Conservation (phyloP, 2,797 vertebrate species). For the Thaleichthys pacificus region DNA sequence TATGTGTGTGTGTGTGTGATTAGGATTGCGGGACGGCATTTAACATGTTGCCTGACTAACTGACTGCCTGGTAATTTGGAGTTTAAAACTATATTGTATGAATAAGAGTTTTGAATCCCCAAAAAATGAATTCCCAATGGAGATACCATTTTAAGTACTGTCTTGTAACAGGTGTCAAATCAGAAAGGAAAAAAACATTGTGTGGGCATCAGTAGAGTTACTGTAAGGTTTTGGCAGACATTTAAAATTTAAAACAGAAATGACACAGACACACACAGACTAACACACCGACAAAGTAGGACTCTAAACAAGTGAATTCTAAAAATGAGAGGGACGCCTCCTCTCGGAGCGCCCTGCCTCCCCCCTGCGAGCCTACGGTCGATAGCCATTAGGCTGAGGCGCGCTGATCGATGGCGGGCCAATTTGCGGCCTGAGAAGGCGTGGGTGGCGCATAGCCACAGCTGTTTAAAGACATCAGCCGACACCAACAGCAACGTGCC, state of each 20-base stretch:
- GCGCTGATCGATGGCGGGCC: conserved; percentile 1
- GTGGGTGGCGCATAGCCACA: background rate
- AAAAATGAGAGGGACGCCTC: background rate
- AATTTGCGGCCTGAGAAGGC: conserved; percentile 5
- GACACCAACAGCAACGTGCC: conserved; percentile 1
- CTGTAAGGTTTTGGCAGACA: no score
- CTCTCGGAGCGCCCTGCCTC: background rate
- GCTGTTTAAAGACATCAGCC: conserved; percentile 9
- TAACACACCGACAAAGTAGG: background rate
- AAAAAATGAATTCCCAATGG: no score
- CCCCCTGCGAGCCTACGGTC: background rate
- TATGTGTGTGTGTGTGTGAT: background rate
- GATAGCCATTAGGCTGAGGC: conserved; percentile 4
- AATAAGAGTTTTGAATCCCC: no score
- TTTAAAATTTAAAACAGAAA: no score
- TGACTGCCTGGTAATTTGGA: background rate
- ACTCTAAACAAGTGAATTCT: background rate
- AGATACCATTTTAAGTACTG: no score
- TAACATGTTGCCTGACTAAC: background rate
- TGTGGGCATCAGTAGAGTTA: no score
- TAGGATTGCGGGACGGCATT: background rate
- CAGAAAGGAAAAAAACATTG: no score
- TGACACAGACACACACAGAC: background rate
- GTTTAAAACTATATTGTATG: no score
- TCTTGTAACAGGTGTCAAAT: no score